Base-by-base conservation (phyloP, 2,113 vertebrate genomes). In the Aegotheles bennettii region DNA sequence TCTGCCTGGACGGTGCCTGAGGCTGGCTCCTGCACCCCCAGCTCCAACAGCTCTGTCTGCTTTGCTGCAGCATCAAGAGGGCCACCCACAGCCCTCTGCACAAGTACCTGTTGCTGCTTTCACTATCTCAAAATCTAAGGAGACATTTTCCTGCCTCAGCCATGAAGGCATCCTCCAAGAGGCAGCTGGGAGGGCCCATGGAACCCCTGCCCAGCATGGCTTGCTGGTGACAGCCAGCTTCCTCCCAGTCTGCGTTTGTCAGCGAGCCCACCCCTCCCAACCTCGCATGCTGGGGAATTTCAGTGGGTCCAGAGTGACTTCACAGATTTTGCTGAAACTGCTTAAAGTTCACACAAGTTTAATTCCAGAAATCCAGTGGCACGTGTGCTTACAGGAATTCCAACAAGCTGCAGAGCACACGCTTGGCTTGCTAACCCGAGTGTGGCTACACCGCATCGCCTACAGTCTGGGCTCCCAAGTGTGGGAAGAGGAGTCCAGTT, bases 391-490 rank as follows among this genome's bases (percentile, higher is more conserved):
- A 1, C 31, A 38, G 24, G 8, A 19, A 51, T 16, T 12, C 21
- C 73, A 38, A 4, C n/a, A 24, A 35, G 1, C 81, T 10, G 3
- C 18, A 21, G 20, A 23, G 43, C 59, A 31, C 36, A 9, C 1
- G 0, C 40, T 20, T 10, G 0, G 12, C 10, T 65, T 38, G 43
- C 61, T n/a, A 33, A 8, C 3, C 80, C 59, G 3, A 5, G 21
- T 0, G 0, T 4, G 45, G 4, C 15, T 24, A 0, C 3, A 9
- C 60, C 74, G 3, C 0, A 0, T 1, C 3, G 0, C 25, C 24
- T 51, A 9, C 35, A 38, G 26, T 2, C 2, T 11, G 16, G 26
- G 13, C 13, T 88, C 33, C 25, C 28, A 17, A 5, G 5, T 0
- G 3, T 5, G 35, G 42, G n/a, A 48, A 54, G 68, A 36, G 11